These are phyloP conservation scores for Urophycis tenuis DNA, from an alignment of 2,797 vertebrate genomes.

Conservation along the genomic window DNA sequence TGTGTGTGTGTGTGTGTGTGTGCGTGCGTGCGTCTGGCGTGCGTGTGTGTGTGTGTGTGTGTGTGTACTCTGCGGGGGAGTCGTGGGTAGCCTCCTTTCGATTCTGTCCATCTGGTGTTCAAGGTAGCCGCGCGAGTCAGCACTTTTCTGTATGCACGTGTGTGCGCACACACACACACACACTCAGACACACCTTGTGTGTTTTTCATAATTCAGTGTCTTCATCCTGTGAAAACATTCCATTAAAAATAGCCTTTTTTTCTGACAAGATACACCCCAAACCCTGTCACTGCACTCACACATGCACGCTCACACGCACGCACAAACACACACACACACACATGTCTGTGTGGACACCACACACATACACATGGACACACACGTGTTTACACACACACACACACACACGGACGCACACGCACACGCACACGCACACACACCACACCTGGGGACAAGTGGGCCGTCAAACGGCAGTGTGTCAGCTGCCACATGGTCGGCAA, in stretches of 20 bases:
- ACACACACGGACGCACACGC: too few species aligned
- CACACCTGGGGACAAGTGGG: neutral
- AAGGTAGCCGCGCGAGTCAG: neutral
- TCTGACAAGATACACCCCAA: neutral
- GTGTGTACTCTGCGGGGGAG: neutral
- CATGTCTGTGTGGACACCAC: too few species aligned
- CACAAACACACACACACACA: slow-evolving; percentile 20
- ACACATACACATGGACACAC: slow-evolving; percentile 29
- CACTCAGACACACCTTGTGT: neutral
- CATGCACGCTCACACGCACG: slow-evolving; percentile 17
- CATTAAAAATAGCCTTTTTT: neutral
- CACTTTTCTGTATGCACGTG: neutral
- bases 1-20: neutral
- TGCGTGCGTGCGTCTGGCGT: neutral
- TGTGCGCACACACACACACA: slow-evolving; percentile 5
- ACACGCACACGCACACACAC: slow-evolving; percentile 8
- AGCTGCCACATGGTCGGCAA: neutral
- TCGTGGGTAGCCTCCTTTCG: neutral
- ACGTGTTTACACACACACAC: neutral
- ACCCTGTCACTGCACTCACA: neutral
- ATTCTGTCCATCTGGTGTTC: slow-evolving; percentile 4
- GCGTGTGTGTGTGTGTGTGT: neutral
- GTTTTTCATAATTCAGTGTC: neutral
- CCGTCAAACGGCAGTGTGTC: neutral
- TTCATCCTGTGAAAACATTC: neutral